Conservation (phyloP, 2,797 vertebrate species). For the Acanthis flammea region DNA sequence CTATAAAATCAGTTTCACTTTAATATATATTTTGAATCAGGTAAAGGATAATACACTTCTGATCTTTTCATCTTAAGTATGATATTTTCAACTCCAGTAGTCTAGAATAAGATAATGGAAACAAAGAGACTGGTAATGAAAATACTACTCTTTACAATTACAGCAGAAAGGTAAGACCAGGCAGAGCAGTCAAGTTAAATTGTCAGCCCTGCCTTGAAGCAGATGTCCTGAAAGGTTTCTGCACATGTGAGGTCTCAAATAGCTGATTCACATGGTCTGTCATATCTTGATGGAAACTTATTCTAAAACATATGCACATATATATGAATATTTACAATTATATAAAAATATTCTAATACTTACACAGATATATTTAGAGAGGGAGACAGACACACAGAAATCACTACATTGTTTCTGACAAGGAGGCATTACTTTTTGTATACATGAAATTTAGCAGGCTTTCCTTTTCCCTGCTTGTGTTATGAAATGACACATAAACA, state of each 20-base stretch:
- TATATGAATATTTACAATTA: background rate
- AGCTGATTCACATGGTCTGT: background rate
- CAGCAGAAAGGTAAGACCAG: background rate
- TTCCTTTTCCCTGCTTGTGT: background rate
- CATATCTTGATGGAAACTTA: background rate
- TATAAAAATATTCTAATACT: background rate
- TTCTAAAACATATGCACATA: background rate
- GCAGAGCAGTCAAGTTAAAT: background rate
- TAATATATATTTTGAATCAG: background rate
- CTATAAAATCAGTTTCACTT: background rate
- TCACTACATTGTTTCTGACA: background rate
- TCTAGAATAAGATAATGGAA: background rate
- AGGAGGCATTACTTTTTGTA: background rate
- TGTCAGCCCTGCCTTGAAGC: background rate
- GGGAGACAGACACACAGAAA: background rate
- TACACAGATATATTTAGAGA: background rate
- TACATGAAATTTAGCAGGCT: background rate
- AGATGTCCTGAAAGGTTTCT: background rate
- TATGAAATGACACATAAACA: background rate
- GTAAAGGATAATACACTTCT: background rate
- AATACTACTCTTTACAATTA: background rate
- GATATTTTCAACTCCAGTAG: background rate
- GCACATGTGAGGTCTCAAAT: background rate
- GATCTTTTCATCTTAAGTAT: background rate
- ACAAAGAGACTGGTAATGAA: background rate